A percentile compares a stretch with the other conserved stretches of the same genome.
These are phyloP conservation scores for Heliconius aoede DNA, from an alignment of 2,888 invertebrate species.

Conservation along the genomic window DNA sequence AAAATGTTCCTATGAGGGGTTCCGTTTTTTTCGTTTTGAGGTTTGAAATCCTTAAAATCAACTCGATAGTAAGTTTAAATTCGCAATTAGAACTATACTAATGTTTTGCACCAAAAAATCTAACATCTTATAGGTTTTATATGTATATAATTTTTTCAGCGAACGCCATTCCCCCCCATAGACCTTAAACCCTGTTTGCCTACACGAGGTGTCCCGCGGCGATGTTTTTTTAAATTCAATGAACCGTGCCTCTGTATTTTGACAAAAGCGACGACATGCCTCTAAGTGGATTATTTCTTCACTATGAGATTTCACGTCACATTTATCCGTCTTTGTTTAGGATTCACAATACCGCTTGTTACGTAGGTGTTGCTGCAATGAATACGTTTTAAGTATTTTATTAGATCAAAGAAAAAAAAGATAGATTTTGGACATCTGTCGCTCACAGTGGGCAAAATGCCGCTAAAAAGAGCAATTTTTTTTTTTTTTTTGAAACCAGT, in stretches of 20 bases:
- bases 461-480: constrained; percentile 65
- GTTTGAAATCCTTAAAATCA: too few species aligned
- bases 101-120: too few species aligned
- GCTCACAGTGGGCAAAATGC: constrained; percentile 61
- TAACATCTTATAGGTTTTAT: background rate
- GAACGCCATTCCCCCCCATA: constrained; percentile 26
- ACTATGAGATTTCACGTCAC: constrained; percentile 76
- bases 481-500: constrained; percentile 35
- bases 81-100: too few species aligned
- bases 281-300: constrained; percentile 80
- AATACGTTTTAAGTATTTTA: constrained; percentile 72
- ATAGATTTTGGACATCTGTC: constrained; percentile 74
- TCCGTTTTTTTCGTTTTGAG: too few species aligned
- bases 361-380: constrained; percentile 78
- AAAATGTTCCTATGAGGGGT: too few species aligned
- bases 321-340: constrained; percentile 75
- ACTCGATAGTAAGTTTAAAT: too few species aligned
- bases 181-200: constrained; percentile 67
- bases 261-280: constrained; percentile 77
- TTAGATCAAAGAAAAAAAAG: constrained; percentile 57
- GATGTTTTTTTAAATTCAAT: constrained; percentile 78
- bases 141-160: background rate
- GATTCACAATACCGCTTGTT: constrained; percentile 67
- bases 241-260: constrained; percentile 71
- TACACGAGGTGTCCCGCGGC: constrained; percentile 75